Evolutionary conservation across 2,797 vertebrate species (phyloP).

Genomic region (Austrolebias charrua): DNA sequence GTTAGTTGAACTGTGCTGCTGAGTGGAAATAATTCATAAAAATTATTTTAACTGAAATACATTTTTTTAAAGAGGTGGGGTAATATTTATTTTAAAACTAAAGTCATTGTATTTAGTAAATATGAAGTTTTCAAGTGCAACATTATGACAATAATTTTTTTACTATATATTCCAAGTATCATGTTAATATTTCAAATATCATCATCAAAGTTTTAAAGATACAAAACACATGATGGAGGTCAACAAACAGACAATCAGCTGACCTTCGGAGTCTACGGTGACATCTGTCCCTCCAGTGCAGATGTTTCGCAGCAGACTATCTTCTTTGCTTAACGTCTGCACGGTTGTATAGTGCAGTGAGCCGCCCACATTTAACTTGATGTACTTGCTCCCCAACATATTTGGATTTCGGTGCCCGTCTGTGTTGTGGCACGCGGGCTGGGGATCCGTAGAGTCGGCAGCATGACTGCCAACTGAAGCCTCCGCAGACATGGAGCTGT

Average conservation of each 20-base stretch:
- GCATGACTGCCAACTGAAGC: constrained; percentile 77
- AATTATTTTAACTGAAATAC: no score
- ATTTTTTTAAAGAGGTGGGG: no score
- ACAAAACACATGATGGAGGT: no score
- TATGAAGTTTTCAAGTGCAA: no score
- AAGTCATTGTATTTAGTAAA: no score
- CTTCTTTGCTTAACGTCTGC: constrained; percentile 88
- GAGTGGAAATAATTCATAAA: no score
- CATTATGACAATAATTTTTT: no score
- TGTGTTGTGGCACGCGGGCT: constrained; percentile 61
- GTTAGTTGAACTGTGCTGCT: no score
- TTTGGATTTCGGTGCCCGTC: constrained; percentile 60
- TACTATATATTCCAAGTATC: no score
- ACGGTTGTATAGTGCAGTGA: constrained; percentile 90
- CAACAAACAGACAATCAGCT: constrained; percentile 22
- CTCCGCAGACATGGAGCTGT: constrained; percentile 83
- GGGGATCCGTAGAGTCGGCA: constrained; percentile 59
- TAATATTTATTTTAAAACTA: no score
- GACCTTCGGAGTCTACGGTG: constrained; percentile 85
- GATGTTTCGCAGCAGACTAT: constrained; percentile 85
- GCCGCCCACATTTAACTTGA: constrained; percentile 90
- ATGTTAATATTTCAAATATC: no score
- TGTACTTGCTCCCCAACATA: constrained; percentile 85
- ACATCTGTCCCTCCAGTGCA: constrained; percentile 85
- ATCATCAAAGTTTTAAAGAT: no score